Evolutionary conservation across 2,113 vertebrate species (phyloP), one percentile per base, ranked within the genome.

Genomic region (Archilochus colubris): DNA sequence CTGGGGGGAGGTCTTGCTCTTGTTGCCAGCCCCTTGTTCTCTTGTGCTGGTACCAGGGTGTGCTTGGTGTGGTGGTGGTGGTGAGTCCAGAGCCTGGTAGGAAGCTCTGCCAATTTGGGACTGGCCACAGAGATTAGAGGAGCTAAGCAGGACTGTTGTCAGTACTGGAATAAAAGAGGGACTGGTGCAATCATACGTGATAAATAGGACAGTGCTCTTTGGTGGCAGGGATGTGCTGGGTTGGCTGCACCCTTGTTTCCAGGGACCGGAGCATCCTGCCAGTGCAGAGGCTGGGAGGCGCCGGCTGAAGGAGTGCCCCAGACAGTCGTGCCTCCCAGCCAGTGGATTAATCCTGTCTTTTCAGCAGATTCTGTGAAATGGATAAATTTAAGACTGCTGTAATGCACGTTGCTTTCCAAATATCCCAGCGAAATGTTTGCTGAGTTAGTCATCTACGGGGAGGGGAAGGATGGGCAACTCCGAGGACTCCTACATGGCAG

Each of bases 131-230:
- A 70, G 72, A 20, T 50, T 10, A 50, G 31, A 59, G n/a, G 50
- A 73, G 30, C 43, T 46, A 4, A 61, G 46, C 0, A 0, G 21
- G 14, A 9, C 10, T 19, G 31, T 9, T 50, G 7, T 36, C 1
- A 1, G 18, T 0, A 1, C 53, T 38, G 79, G 70, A 25, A 21
- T 73, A 12, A 17, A 81, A 58, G 44, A 54, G 43, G 59, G 55
- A n/a, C 18, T 10, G 9, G 21, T 20, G 64, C n/a, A 22, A 0
- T 62, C 28, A 11, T 46, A 38, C 31, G 33, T 43, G 66, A 43
- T 55, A 69, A 19, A 21, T 6, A 23, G 57, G 54, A 5, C 6
- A 8, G 23, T 40, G 79, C 21, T 57, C 21, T 38, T 64, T 5
- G 21, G 38, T 50, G 69, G 54, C 54, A 19, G 2, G 19, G 54